Base-by-base conservation (phyloP, 1,140 invertebrate species). In the Ips nitidus region DNA sequence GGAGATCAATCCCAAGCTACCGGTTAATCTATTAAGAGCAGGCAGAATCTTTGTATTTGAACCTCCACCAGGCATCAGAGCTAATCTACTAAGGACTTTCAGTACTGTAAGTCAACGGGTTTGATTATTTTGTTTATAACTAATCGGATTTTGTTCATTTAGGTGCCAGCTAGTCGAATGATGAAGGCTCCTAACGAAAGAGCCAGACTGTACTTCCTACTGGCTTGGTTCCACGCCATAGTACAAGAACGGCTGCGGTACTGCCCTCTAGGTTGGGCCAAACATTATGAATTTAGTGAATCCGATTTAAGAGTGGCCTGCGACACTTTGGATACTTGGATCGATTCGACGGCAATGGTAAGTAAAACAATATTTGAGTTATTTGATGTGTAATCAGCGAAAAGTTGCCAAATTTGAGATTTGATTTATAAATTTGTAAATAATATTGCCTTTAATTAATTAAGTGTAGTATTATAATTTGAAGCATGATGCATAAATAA, bases 201-300 rank as follows among this genome's bases (percentile, higher is more conserved):
- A 71, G 95, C 97, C 0, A 85, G 97, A 52, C 84, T 99, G 0
- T 99, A 99, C 82, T 99, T 99, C 88, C 82, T 99, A 22, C 83
- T 99, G 7, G 94, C 97, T 38, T 99, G 98, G 98, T 98, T 99
- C 89, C 98, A 99, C 81, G 97, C 98, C 50, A 97, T 99, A 70
- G 94, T 99, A 1, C 98, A 99, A 83, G 98, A 99, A 82, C 88
- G 97, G 67, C 85, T 99, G 39, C 89, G 97, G 37, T 99, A 99
- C 79, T 92, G 91, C 55, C 98, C 98, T 0, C 84, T 99, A 1
- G 98, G 98, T 7, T 99, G 98, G 98, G 93, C 98, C 1, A 99
- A 99, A 81, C 90, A 97, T 79, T 98, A 99, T 80, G 98, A 99
- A 82, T 99, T 99, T 81, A 99, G 98, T 78, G 98, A 99, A 81